These are phyloP conservation scores for Euproctis similis DNA, from an alignment of 2,888 invertebrate species.

Conservation along the genomic window DNA sequence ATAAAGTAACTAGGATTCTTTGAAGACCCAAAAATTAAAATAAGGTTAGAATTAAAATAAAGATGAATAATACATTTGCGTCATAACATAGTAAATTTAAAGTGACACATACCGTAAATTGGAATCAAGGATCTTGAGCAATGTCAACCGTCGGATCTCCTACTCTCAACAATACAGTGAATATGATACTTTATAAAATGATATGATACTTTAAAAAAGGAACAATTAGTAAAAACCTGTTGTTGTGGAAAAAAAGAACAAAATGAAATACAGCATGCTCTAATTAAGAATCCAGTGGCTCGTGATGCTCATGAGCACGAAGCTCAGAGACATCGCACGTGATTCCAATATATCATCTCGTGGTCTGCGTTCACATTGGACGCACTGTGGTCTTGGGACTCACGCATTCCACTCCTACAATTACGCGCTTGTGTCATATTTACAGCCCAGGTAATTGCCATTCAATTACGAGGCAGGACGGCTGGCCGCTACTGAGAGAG, in stretches of 20 bases:
- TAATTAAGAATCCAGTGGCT: constrained; percentile 20
- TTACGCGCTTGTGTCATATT: constrained; percentile 76
- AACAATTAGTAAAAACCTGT: too few species aligned
- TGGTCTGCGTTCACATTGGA: constrained; percentile 52
- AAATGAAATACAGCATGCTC: constrained; percentile 13
- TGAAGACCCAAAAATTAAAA: too few species aligned
- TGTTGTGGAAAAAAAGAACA: constrained; percentile 14
- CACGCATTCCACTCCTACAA: constrained; percentile 69
- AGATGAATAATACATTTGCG: constrained; percentile 26
- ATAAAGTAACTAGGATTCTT: too few species aligned
- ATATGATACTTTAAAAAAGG: too few species aligned
- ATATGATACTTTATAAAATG: constrained; percentile 19
- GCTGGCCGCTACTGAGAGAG: constrained; percentile 50
- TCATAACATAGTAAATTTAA: constrained; percentile 23
- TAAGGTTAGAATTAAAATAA: too few species aligned
- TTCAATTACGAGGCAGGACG: constrained; percentile 70
- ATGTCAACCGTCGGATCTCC: constrained; percentile 12
- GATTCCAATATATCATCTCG: constrained; percentile 65
- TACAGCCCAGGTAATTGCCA: constrained; percentile 77
- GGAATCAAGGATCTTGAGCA: constrained; percentile 23
- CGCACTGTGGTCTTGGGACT: constrained; percentile 54
- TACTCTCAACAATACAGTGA: constrained; percentile 12
- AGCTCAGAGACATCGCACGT: constrained; percentile 42
- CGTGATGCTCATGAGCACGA: constrained; percentile 12
- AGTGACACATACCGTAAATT: constrained; percentile 23